These are phyloP conservation scores for Trichonephila clavipes DNA, from an alignment of 1,140 invertebrate genomes.

Conservation along the genomic window DNA sequence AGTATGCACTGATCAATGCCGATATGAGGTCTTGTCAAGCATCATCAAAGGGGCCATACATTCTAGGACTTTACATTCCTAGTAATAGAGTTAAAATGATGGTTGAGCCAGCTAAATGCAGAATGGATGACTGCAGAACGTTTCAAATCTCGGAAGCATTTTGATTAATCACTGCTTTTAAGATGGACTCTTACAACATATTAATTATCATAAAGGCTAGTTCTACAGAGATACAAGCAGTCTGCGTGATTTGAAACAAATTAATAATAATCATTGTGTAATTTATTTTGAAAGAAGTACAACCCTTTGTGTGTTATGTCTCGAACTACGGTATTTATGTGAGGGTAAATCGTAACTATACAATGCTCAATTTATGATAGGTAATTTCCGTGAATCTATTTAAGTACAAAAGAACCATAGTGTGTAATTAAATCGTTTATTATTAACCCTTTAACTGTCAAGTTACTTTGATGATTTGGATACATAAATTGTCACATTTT, in stretches of 20 bases:
- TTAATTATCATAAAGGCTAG: background rate
- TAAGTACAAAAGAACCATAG: no score
- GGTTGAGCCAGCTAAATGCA: background rate
- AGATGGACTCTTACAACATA: background rate
- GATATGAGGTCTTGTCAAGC: background rate
- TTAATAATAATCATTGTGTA: background rate
- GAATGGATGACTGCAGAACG: background rate
- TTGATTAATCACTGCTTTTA: slow-evolving; percentile 25
- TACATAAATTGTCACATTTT: no score
- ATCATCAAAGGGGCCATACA: background rate
- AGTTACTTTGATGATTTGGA: no score
- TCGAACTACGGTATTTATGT: no score
- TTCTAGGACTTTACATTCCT: background rate
- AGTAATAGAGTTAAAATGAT: slow-evolving; percentile 28
- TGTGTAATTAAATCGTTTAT: no score
- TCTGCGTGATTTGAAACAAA: background rate
- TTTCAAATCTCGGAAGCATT: slow-evolving; percentile 27
- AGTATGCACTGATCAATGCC: background rate
- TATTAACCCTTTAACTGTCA: no score
- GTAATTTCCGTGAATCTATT: no score
- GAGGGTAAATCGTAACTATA: no score
- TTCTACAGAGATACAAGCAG: background rate
- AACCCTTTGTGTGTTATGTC: no score
- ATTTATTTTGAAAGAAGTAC: background rate
- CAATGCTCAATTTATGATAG: no score